A percentile compares a stretch with the other conserved stretches of the same genome.
phyloP scores from a whole-genome alignment of 2,113 vertebrate genomes.

The Erinaceus europaeus region DNA sequence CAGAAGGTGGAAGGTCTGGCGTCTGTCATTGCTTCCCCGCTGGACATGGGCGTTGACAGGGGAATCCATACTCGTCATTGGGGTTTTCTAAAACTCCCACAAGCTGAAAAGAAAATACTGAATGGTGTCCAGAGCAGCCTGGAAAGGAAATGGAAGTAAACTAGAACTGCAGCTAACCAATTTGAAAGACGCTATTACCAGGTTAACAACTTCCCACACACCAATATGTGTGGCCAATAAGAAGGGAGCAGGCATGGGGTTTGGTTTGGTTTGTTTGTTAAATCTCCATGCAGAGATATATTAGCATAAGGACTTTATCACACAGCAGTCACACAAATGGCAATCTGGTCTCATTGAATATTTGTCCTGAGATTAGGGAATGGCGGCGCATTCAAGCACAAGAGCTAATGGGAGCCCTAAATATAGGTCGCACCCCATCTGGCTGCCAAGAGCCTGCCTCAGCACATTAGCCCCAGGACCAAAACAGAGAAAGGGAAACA shows the following conservation, averaged over 20 bases:
- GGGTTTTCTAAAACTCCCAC: not conserved
- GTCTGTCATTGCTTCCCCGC: no score
- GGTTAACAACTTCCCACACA: not conserved
- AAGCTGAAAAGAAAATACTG: not conserved
- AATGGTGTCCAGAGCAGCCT: not conserved
- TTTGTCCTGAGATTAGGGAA: slow-evolving; percentile 31
- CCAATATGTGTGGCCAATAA: not conserved
- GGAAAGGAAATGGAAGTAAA: not conserved
- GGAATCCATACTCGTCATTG: no score
- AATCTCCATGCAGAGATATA: not conserved
- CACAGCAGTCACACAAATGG: not conserved
- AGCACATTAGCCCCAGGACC: slow-evolving; percentile 39
- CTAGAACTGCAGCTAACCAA: not conserved
- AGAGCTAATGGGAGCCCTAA: slow-evolving; percentile 46
- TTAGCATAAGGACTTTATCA: slow-evolving; percentile 8
- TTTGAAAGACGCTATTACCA: not conserved
- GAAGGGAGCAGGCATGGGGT: not conserved
- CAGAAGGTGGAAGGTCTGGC: no score
- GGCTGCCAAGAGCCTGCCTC: slow-evolving; percentile 48
- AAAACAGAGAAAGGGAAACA: slow-evolving; percentile 5
- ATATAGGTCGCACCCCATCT: slow-evolving; percentile 49
- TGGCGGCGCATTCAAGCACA: not conserved
- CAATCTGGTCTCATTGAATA: not conserved
- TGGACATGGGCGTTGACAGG: no score
- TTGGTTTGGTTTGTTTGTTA: not conserved